Evolutionary conservation across 2,888 invertebrate genomes (phyloP).

Genomic region (Acrocyrtus sp.): DNA sequence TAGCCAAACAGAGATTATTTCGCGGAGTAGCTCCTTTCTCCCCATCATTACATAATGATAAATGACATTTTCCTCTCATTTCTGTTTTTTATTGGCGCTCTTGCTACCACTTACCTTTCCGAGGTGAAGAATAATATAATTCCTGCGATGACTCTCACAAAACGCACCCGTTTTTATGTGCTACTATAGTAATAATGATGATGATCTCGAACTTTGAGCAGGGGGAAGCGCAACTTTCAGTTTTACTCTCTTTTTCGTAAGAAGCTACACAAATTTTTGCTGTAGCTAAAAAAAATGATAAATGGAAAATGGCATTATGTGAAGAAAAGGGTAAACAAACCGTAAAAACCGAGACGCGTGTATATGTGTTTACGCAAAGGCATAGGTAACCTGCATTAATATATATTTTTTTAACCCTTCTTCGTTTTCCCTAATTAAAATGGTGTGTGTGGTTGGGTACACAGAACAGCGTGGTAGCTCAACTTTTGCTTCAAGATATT

Average conservation of each 20-base stretch:
- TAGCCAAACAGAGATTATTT: neutral
- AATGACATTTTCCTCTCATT: conserved; percentile 14
- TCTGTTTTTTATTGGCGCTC: no score
- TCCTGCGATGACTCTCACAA: no score
- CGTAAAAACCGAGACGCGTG: no score
- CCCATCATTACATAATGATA: conserved; percentile 3
- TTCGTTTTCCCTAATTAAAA: no score
- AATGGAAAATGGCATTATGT: conserved; percentile 46
- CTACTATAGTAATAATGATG: neutral
- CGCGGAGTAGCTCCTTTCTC: neutral
- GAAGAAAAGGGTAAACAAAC: no score
- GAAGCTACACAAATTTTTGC: conserved; percentile 13
- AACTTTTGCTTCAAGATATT: no score
- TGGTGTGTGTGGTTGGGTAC: no score
- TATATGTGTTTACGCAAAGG: no score
- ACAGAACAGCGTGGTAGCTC: no score
- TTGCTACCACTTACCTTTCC: no score
- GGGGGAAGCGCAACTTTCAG: neutral
- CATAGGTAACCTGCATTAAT: no score
- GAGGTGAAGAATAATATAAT: neutral
- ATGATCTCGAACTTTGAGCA: neutral
- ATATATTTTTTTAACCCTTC: no score
- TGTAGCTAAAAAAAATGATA: conserved; percentile 18
- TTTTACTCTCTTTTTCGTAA: conserved; percentile 6
- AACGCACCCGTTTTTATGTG: neutral